These are phyloP conservation scores for Aspiorhynchus laticeps DNA, from an alignment of 2,113 vertebrate genomes.

Conservation along the genomic window DNA sequence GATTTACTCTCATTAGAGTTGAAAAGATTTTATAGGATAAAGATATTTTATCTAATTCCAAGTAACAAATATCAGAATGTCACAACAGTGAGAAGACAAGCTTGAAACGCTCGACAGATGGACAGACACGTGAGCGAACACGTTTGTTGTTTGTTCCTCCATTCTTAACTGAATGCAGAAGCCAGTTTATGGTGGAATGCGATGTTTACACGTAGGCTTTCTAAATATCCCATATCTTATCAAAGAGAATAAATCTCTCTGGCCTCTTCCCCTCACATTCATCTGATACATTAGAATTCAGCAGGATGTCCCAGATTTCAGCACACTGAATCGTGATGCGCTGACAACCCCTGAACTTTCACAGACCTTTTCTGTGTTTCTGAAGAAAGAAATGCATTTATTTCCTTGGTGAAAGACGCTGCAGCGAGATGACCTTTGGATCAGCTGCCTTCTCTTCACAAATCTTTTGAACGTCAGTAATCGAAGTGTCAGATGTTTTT, in stretches of 20 bases:
- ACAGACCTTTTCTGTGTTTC: constrained; percentile 20
- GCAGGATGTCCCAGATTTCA: not conserved
- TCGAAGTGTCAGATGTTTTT: constrained; percentile 38
- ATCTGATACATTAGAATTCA: constrained; percentile 13
- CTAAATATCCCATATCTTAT: constrained; percentile 17
- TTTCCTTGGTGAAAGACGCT: constrained; percentile 28
- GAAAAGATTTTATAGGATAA: not conserved
- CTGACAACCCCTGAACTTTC: constrained; percentile 28
- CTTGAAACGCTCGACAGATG: not conserved
- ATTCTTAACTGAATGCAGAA: not conserved
- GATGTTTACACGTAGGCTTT: not conserved
- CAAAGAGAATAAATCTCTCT: not conserved
- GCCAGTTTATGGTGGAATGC: not conserved
- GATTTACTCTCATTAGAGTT: constrained; percentile 2
- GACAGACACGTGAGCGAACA: constrained; percentile 2
- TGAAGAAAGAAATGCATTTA: constrained; percentile 1
- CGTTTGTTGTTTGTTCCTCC: not conserved
- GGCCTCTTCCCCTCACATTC: not conserved
- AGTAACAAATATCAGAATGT: not conserved
- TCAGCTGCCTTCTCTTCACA: constrained; percentile 13
- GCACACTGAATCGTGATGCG: constrained; percentile 9
- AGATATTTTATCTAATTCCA: not conserved
- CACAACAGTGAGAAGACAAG: not conserved
- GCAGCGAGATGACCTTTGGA: constrained; percentile 35
- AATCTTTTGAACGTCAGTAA: constrained; percentile 16